Conservation (phyloP, 2,797 vertebrate species). For the Echeneis naucrates region DNA sequence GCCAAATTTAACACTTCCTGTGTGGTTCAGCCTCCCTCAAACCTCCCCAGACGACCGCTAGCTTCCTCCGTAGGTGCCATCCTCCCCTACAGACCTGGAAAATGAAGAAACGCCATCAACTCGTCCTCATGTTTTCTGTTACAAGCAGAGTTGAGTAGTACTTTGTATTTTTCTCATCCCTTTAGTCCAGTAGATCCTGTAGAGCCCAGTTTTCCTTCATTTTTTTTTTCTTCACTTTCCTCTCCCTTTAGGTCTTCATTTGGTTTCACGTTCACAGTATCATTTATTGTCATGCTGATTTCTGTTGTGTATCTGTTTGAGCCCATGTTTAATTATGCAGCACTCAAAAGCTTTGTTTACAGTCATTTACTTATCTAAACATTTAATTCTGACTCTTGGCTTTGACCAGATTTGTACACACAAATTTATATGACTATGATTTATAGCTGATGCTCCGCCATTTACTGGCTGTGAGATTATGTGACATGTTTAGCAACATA, state of each 20-base stretch:
- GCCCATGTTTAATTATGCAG: background rate
- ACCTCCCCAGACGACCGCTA: conserved; percentile 52
- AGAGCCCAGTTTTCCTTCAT: conserved; percentile 13
- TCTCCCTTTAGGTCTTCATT: conserved; percentile 14
- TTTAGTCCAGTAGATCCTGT: conserved; percentile 10
- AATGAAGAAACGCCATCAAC: conserved; percentile 24
- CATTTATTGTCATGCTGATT: background rate
- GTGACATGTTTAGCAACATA: background rate
- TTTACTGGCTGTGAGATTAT: background rate
- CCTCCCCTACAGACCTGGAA: conserved; percentile 39
- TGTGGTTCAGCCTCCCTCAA: conserved; percentile 55
- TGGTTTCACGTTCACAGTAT: background rate
- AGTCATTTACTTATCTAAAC: no score
- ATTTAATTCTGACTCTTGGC: no score
- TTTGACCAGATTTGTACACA: background rate
- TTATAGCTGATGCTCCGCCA: background rate
- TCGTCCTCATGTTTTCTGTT: conserved; percentile 22
- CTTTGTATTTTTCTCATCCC: conserved; percentile 16
- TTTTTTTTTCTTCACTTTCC: conserved; percentile 13
- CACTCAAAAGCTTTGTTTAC: background rate
- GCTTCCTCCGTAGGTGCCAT: conserved; percentile 51
- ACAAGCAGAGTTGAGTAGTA: conserved; percentile 21
- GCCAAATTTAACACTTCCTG: conserved; percentile 24
- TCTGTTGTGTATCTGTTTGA: background rate
- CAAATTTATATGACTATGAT: background rate